phyloP scores from a whole-genome alignment of 2,888 invertebrate species.

The Candidula unifasciata region DNA sequence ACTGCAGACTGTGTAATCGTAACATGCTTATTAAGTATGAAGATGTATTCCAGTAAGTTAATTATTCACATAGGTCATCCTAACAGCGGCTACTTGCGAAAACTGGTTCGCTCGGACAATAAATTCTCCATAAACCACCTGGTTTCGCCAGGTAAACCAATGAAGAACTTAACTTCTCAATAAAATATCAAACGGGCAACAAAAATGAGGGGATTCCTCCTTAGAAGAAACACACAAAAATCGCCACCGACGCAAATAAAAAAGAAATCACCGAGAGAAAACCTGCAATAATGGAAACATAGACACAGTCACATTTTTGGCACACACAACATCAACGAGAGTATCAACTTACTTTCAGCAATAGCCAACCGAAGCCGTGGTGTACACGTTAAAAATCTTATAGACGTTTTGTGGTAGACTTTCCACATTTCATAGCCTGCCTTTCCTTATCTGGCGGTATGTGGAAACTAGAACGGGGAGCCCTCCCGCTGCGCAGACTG shows the following conservation, averaged over 20 bases:
- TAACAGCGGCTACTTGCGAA: no score
- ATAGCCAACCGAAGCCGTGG: not conserved
- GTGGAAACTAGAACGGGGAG: constrained; percentile 10
- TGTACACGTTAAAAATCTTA: constrained; percentile 45
- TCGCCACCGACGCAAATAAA: constrained; percentile 1
- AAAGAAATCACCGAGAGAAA: not conserved
- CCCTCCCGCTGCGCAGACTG: not conserved
- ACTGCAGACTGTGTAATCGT: no score
- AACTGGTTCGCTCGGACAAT: not conserved
- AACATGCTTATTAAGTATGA: no score
- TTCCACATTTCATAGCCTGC: constrained; percentile 45
- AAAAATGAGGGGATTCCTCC: constrained; percentile 4
- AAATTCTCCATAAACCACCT: constrained; percentile 14
- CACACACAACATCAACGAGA: constrained; percentile 1
- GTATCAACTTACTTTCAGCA: constrained; percentile 38
- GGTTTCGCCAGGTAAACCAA: not conserved
- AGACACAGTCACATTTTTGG: constrained; percentile 24
- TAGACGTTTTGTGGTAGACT: constrained; percentile 49
- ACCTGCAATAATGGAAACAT: constrained; percentile 1
- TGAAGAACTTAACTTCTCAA: constrained; percentile 2
- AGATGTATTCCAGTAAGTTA: no score
- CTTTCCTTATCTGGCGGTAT: constrained; percentile 18
- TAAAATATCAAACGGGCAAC: constrained; percentile 20
- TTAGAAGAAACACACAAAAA: constrained; percentile 20
- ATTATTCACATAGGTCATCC: no score